Base-by-base conservation (phyloP, 1,140 invertebrate genomes). In the Drosophila mayri region DNA sequence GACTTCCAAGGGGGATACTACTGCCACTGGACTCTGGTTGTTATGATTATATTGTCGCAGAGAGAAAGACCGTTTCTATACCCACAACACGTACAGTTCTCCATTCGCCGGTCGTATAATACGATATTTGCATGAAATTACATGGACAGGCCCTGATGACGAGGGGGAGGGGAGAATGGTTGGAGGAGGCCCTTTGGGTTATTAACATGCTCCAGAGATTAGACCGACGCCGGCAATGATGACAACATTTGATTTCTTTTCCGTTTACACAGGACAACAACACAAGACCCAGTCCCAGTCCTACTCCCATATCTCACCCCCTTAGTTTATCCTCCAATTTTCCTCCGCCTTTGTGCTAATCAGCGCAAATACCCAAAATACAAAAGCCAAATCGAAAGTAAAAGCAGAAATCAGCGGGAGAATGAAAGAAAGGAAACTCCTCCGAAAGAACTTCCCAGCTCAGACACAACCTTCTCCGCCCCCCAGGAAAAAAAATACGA, bases 51-150 rank as follows among this genome's bases (percentile, higher is more conserved):
- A 84, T 87, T 84, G 81, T 85, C 25, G 25, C 25, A 25, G 25
- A 25, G 77, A 77, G 81, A 50, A 40, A 50, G 78, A 52, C 76
- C 65, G 62, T 84, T 83, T 88, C 85, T 62, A 88, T 80, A 88
- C 65, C 84, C 84, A 88, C 85, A 88, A 81, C 84, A 88, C 84
- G 84, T 88, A 88, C 84, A 88, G 49, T 73, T 62, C 44, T 67
- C 63, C 57, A 64, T 57, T 57, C 30, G 76, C 61, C 55, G 44
- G 49, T 86, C 83, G 83, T 61, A 87, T 88, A 87, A 87, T 87
- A 88, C 63, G 84, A 79, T 86, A 88, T 88, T 88, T 88, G 84
- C 84, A 88, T 88, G 85, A 90, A 88, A 88, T 88, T 90, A 84
- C 84, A 84, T 67, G 64, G 40, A 67, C 54, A 71, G 37, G 30